Evolutionary conservation across 2,888 invertebrate genomes (phyloP), one percentile per base, ranked within the genome.

Genomic region (Lycaena phlaeas): DNA sequence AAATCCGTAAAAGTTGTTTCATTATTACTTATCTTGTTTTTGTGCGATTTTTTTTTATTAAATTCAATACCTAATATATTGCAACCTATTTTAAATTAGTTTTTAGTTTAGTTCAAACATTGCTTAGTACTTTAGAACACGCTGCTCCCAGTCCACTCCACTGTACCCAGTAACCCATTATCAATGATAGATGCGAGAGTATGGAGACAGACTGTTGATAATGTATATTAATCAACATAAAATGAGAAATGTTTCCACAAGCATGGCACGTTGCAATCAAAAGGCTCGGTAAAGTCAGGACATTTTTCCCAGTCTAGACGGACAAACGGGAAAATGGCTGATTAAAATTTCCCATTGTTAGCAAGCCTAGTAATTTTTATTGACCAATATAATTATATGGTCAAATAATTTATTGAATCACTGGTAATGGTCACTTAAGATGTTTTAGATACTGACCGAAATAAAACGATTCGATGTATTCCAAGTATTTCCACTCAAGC

Each of bases 291-390:
- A n/a, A n/a, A n/a, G n/a, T 64, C 59, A 61, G 61, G 59, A 57
- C 54, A 66, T 67, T 68, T 72, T 70, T 66, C 56, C 62, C 64
- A 61, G 76, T 76, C 76, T 75, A 75, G 74, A 74, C 76, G 54
- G 59, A 66, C 61, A 60, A 62, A 65, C 64, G 68, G 72, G 70
- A 73, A 77, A 70, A 69, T 65, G 61, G 57, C 66, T 81, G 76
- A 82, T 82, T 82, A 81, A 82, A 81, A 76, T 60, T 64, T 61
- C 61, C 68, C 59, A 73, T 81, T 76, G 74, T 74, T 63, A 57
- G 58, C 57, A 60, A 57, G 50, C 47, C 51, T 48, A 50, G 52
- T 50, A 40, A 48, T 46, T 48, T 53, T 51, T 53, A 57, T 58
- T 53, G 53, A 49, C 48, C 49, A 34, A 11, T 34, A 10, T 7